Conservation (phyloP, 2,888 invertebrate species). For the Nomada ruficornis region DNA sequence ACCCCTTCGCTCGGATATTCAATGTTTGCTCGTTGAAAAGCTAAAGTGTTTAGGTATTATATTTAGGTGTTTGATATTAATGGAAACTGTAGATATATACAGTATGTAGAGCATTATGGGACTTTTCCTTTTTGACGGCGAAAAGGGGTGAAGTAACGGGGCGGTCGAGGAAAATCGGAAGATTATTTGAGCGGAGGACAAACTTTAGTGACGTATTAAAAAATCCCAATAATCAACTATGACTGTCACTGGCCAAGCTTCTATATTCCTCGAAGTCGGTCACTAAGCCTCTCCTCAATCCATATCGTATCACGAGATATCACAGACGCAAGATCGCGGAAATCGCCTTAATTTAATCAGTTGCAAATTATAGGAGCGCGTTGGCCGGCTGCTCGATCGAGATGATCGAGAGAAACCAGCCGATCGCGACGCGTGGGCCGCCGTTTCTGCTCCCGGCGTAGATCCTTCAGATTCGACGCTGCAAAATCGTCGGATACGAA, state of each 20-base stretch:
- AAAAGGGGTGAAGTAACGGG: too few relatives aligned
- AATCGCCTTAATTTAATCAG: slow-evolving; percentile 51
- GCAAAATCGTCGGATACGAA: slow-evolving; percentile 55
- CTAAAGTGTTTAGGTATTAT: too few relatives aligned
- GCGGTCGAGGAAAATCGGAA: too few relatives aligned
- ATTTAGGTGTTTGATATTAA: too few relatives aligned
- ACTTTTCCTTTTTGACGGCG: too few relatives aligned
- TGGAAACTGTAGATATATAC: too few relatives aligned
- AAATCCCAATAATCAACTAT: not conserved
- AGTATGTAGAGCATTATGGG: too few relatives aligned
- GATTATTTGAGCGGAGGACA: not conserved
- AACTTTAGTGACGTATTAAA: too few relatives aligned
- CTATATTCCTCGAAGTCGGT: slow-evolving; percentile 15
- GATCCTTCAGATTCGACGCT: slow-evolving; percentile 36
- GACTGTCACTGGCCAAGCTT: not conserved
- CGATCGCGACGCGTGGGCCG: slow-evolving; percentile 53
- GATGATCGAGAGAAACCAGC: slow-evolving; percentile 51
- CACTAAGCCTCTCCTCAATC: not conserved
- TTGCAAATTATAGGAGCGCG: slow-evolving; percentile 41
- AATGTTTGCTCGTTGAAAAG: too few relatives aligned
- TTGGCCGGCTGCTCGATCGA: slow-evolving; percentile 35
- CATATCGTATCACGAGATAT: not conserved
- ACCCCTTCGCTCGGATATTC: too few relatives aligned
- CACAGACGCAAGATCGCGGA: not conserved
- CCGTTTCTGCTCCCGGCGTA: slow-evolving; percentile 51